Conservation (phyloP, 1,140 invertebrate genomes). For the Trichomalopsis sarcophagae region DNA sequence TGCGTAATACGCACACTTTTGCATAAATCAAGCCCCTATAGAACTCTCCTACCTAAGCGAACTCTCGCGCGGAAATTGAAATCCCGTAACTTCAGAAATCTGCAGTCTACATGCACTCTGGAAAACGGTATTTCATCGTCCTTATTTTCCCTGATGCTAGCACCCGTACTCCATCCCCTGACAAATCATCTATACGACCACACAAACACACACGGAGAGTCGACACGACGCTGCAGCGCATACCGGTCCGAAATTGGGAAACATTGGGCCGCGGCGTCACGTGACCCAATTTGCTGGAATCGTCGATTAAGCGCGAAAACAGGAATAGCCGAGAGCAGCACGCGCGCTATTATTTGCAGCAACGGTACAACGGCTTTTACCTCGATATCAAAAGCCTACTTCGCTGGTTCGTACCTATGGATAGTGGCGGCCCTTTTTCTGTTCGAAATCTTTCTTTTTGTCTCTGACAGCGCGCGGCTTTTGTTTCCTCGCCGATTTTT, state of each 20-base stretch:
- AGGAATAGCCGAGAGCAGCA: neutral
- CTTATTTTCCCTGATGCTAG: slow-evolving; percentile 19
- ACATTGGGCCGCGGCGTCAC: neutral
- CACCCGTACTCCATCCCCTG: neutral
- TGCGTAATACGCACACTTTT: too few relatives aligned
- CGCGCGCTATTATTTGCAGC: neutral
- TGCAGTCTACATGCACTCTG: slow-evolving; percentile 36
- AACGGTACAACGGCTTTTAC: neutral
- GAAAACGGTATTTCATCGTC: slow-evolving; percentile 47
- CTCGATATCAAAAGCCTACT: neutral
- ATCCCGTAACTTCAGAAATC: slow-evolving; percentile 3
- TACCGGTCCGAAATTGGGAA: slow-evolving; percentile 27
- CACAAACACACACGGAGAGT: neutral
- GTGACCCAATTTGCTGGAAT: slow-evolving; percentile 44
- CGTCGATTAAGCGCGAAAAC: slow-evolving; percentile 38
- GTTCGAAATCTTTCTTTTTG: neutral
- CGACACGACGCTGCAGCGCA: neutral
- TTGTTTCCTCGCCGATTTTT: neutral
- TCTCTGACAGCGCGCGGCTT: neutral
- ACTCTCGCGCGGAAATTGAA: neutral
- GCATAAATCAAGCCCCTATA: neutral
- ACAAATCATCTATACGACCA: slow-evolving; percentile 12
- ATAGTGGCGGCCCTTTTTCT: neutral
- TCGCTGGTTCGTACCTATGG: neutral
- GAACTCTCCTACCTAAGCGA: neutral